Evolutionary conservation across 30 jellyfish, hydroid and myxozoan genomes (phyloP), one percentile per base, ranked within the genome.

Genomic region (Nemopilema nomurai): DNA sequence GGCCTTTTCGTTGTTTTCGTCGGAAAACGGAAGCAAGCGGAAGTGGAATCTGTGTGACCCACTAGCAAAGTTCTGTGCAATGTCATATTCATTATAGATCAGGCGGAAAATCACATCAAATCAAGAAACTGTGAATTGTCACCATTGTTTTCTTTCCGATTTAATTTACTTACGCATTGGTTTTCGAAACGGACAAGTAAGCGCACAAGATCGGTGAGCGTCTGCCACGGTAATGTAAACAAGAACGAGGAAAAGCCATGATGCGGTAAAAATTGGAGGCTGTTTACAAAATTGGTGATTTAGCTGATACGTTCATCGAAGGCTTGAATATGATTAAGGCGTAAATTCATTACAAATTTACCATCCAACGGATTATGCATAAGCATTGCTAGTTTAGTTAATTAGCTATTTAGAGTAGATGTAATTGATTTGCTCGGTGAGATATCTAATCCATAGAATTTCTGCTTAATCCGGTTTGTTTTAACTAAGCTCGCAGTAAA

Each of bases 301-400:
- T 84, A 84, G 69, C 78, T 53, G 87, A 74, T 84, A 84, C 93
- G 41, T 28, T 62, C 53, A 29, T 41, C 69, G 80, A 83, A 67
- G 76, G 76, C 51, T 76, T 25, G 18, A 70, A 66, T 84, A 49
- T 62, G 82, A 73, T 73, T 62, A 73, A 28, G 67, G 49, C 87
- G 80, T 84, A 71, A 84, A 84, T 52, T 84, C 87, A 84, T 84
- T 84, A 84, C 93, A 73, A 84, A 74, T 84, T 84, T 74, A 19
- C 84, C 67, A 24, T 84, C 82, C 76, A 17, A n/a, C 21, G 53
- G 93, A 84, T 84, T 84, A 84, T 25, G 21, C 41, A 16, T 84
- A 23, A 65, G 33, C 82, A 74, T 50, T 84, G 93, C 93, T 84
- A 57, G 93, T 84, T 84, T 84, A 67, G 93, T 84, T 84, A 73